Percentiles rank a stretch among this genome's conserved stretches.
Conservation (phyloP, 2,113 vertebrate genomes). For the Turnix velox region DNA sequence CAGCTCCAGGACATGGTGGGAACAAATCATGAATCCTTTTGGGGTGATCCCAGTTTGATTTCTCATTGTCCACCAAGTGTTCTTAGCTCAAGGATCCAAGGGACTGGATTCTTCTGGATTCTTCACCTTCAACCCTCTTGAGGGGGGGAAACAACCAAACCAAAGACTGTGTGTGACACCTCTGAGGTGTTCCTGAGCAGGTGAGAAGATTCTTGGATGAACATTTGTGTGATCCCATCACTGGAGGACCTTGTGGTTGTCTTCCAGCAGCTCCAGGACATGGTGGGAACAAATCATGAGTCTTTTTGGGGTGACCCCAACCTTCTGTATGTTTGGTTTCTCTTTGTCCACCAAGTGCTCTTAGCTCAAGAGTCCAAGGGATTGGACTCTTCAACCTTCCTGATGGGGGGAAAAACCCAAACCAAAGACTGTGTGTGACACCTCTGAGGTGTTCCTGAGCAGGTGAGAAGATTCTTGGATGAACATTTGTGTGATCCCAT, state of each 20-base stretch:
- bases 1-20: no score
- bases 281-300: no score
- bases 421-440: neutral
- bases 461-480: neutral
- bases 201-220: neutral
- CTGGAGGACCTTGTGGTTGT: no score
- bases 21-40: no score
- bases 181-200: neutral
- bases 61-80: no score
- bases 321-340: neutral
- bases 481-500: accelerated
- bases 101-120: no score
- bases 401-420: neutral
- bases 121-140: no score
- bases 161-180: neutral
- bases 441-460: neutral
- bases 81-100: no score
- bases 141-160: neutral
- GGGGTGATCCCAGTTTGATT: no score
- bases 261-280: no score
- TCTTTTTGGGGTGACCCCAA: neutral
- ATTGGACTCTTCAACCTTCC: neutral
- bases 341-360: slow-evolving; percentile 40
- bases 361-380: neutral
- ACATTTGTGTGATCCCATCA: accelerated